phyloP scores from a whole-genome alignment of 23 tunicate species.

The Corella eumyota region DNA sequence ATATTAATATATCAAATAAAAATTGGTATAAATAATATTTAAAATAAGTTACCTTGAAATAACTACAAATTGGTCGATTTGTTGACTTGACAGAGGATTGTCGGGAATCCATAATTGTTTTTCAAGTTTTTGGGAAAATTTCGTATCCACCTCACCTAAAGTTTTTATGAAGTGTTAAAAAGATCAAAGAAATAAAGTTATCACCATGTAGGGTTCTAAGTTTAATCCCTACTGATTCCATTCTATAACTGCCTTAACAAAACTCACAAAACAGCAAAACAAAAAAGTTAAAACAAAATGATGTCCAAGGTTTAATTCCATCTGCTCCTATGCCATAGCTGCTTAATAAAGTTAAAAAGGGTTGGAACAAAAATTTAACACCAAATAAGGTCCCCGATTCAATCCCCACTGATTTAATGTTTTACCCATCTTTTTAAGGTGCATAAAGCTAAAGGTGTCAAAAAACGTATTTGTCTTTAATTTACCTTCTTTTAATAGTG shows the following conservation, averaged over 20 bases:
- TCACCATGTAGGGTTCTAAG: too few relatives aligned
- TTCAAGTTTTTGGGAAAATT: constrained; percentile 20
- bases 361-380: too few relatives aligned
- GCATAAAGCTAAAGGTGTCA: neutral
- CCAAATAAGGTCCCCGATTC: neutral
- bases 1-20: too few relatives aligned
- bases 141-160: constrained; percentile 15
- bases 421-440: too few relatives aligned
- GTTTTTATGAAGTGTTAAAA: too few relatives aligned
- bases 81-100: constrained; percentile 29
- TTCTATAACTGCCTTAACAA: too few relatives aligned
- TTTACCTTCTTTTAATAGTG: constrained; percentile 9
- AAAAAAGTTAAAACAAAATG: neutral
- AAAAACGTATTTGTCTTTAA: neutral
- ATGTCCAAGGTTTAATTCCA: neutral
- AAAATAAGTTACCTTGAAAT: constrained; percentile 92
- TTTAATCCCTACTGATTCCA: too few relatives aligned
- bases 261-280: neutral
- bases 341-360: too few relatives aligned
- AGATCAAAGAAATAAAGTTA: too few relatives aligned
- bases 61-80: constrained; percentile 63
- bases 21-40: too few relatives aligned
- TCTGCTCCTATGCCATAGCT: too few relatives aligned
- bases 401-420: too few relatives aligned
- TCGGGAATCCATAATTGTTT: constrained; percentile 42